Evolutionary conservation across 1,140 invertebrate genomes (phyloP).

Genomic region (Lasioglossum albipes): DNA sequence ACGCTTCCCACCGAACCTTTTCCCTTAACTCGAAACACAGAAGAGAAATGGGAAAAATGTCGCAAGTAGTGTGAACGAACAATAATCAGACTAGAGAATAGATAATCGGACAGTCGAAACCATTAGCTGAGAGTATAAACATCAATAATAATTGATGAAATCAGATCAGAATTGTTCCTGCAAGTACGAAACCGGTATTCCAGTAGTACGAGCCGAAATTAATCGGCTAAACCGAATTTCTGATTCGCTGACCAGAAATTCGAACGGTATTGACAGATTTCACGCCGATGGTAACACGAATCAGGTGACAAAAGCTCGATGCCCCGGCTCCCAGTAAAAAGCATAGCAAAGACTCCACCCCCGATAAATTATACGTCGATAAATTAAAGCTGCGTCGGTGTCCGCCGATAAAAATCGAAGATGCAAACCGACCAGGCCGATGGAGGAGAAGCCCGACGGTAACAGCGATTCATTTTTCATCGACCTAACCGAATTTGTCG

Average conservation of each 20-base stretch:
- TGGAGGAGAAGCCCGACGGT: slow-evolving; percentile 39
- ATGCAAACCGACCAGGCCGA: slow-evolving; percentile 34
- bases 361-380: slow-evolving; percentile 50
- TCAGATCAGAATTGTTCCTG: no score
- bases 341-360: background rate
- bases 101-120: no score
- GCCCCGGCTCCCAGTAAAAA: background rate
- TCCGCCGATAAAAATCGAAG: slow-evolving; percentile 49
- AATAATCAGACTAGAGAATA: background rate
- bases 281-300: slow-evolving; percentile 25
- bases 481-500: slow-evolving; percentile 77
- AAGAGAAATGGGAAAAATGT: no score
- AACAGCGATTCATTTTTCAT: slow-evolving; percentile 75
- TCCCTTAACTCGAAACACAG: background rate
- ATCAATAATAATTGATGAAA: no score
- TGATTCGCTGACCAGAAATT: background rate
- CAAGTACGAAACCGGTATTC: no score
- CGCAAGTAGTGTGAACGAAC: background rate
- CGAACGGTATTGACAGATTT: background rate
- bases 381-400: slow-evolving; percentile 38
- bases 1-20: background rate
- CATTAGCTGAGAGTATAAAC: no score
- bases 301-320: background rate
- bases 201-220: background rate
- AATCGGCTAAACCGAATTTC: background rate